These are phyloP conservation scores for Drosophila silvestris DNA, from an alignment of 2,888 invertebrate species.

Conservation along the genomic window DNA sequence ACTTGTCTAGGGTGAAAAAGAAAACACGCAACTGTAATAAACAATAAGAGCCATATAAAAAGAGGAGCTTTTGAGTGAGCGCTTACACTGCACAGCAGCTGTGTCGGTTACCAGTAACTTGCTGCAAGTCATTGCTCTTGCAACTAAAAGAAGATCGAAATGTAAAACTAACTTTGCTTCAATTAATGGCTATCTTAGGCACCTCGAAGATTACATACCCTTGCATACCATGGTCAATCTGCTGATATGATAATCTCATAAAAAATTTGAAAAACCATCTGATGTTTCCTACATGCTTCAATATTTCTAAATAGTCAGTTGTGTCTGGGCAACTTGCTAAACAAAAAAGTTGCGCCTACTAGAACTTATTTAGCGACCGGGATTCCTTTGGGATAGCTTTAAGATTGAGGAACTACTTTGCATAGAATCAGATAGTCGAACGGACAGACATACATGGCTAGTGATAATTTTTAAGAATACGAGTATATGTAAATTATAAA, in stretches of 20 bases:
- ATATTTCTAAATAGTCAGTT: background rate
- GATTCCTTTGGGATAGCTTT: background rate
- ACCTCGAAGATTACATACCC: background rate
- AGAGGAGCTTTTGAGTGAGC: constrained; percentile 20
- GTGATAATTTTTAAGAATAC: background rate
- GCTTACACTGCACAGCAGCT: constrained; percentile 15
- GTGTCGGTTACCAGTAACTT: background rate
- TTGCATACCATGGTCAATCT: background rate
- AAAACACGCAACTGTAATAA: constrained; percentile 26
- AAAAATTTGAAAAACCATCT: background rate
- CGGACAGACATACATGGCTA: background rate
- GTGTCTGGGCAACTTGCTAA: background rate
- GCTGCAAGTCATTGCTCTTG: constrained; percentile 1
- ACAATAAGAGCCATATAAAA: constrained; percentile 34
- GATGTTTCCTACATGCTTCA: background rate
- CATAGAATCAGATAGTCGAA: background rate
- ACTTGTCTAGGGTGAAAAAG: constrained; percentile 26
- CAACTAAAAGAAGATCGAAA: background rate
- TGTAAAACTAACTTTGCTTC: background rate
- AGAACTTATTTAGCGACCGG: background rate
- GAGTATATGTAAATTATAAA: background rate
- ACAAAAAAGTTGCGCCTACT: background rate
- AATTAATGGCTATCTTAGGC: background rate
- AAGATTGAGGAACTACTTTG: background rate
- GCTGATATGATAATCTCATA: background rate